Conservation (phyloP, 2,888 invertebrate genomes). For the Lissocephala sabroskyi region DNA sequence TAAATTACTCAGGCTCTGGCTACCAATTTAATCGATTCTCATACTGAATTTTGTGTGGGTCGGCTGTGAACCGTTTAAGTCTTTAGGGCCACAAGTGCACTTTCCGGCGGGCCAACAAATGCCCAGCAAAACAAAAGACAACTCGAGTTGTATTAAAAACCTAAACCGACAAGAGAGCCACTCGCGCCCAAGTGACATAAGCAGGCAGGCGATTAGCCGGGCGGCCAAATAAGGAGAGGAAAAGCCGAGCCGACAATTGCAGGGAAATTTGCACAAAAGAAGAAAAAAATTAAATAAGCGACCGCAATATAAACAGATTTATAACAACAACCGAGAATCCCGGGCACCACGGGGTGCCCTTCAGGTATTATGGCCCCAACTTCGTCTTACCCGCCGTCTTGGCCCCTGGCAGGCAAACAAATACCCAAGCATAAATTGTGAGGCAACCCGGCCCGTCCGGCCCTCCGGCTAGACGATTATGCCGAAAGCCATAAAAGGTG, state of each 20-base stretch:
- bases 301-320: conserved; percentile 17
- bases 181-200: background rate
- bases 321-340: background rate
- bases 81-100: no score
- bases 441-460: conserved; percentile 1
- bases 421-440: conserved; percentile 47
- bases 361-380: conserved; percentile 44
- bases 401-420: conserved; percentile 29
- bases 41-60: no score
- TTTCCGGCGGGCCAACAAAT: no score
- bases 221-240: background rate
- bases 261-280: conserved; percentile 4
- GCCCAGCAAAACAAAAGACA: no score
- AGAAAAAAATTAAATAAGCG: conserved; percentile 16
- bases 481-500: conserved; percentile 54
- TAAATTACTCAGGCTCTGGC: no score
- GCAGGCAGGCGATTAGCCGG: background rate
- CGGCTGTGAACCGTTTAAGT: no score
- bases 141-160: no score
- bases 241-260: conserved; percentile 3
- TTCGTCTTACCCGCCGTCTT: conserved; percentile 12
- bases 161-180: no score
- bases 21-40: no score
- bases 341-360: conserved; percentile 16
- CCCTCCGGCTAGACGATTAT: conserved; percentile 38